Evolutionary conservation across 2,797 vertebrate species (phyloP).

Genomic region (Syngnathus acus): DNA sequence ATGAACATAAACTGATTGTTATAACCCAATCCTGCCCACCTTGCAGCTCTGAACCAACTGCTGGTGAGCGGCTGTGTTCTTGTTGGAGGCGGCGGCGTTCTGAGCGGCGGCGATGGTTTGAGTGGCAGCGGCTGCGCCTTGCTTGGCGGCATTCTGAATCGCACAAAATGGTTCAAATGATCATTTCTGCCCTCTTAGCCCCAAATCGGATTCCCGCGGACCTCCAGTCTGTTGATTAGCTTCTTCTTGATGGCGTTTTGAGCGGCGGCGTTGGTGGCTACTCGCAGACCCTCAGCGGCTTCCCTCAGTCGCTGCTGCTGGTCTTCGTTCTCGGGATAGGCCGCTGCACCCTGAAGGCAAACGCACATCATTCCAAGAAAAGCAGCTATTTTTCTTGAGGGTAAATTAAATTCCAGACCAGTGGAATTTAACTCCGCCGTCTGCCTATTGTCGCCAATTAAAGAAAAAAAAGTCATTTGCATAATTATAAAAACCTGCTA

Average conservation of each 20-base stretch:
- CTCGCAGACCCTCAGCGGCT: conserved; percentile 89
- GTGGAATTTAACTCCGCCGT: conserved; percentile 10
- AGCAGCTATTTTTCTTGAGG: too few relatives aligned
- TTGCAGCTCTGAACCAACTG: conserved; percentile 97
- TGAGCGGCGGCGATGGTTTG: conserved; percentile 96
- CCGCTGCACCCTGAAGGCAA: conserved; percentile 82
- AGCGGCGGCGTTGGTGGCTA: conserved; percentile 93
- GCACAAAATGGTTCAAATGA: not conserved
- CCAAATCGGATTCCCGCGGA: conserved; percentile 11
- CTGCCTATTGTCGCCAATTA: conserved; percentile 22
- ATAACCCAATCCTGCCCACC: conserved; percentile 57
- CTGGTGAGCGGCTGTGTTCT: conserved; percentile 92
- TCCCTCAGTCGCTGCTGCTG: conserved; percentile 93
- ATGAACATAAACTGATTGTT: too few relatives aligned
- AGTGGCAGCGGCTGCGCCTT: conserved; percentile 91
- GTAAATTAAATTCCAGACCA: not conserved
- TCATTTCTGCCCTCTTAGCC: not conserved
- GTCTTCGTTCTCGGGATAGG: conserved; percentile 94
- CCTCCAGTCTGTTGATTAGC: conserved; percentile 89
- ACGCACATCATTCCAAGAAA: too few relatives aligned
- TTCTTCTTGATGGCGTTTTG: conserved; percentile 99
- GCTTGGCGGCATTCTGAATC: conserved; percentile 87
- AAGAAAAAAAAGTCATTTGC: conserved; percentile 26
- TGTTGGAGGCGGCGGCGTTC: conserved; percentile 92
- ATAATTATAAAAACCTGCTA: conserved; percentile 28